Evolutionary conservation across 2,888 invertebrate genomes (phyloP).

Genomic region (Gymnoscelis rufifasciata): DNA sequence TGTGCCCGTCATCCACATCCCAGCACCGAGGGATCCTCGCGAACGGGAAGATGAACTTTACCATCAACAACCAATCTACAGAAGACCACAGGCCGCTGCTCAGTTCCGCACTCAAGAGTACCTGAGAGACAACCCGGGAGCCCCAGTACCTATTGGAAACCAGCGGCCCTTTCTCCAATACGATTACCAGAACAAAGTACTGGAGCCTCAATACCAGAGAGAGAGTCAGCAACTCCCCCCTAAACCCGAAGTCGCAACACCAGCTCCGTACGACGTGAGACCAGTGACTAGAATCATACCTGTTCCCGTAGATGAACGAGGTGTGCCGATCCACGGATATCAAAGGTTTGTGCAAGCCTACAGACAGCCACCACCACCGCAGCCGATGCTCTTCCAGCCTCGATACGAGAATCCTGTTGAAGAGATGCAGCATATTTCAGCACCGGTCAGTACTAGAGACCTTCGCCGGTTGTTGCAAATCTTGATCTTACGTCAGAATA

Average conservation of each 20-base stretch:
- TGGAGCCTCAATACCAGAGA: constrained; percentile 66
- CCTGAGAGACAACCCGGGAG: constrained; percentile 70
- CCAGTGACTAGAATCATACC: constrained; percentile 66
- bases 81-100: constrained; percentile 50
- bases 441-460: constrained; percentile 85
- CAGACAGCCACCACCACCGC: constrained; percentile 36
- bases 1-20: constrained; percentile 77
- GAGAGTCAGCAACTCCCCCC: constrained; percentile 48
- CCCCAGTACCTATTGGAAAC: constrained; percentile 71
- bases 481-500: constrained; percentile 81
- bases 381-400: constrained; percentile 40
- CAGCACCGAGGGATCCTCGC: constrained; percentile 51
- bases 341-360: constrained; percentile 63
- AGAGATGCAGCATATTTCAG: constrained; percentile 80
- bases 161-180: constrained; percentile 73
- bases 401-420: constrained; percentile 71
- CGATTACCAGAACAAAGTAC: constrained; percentile 67
- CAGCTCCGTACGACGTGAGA: constrained; percentile 57
- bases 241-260: constrained; percentile 53
- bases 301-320: constrained; percentile 68
- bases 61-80: constrained; percentile 63
- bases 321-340: constrained; percentile 65
- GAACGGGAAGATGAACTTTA: constrained; percentile 52
- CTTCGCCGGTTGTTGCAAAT: constrained; percentile 83
- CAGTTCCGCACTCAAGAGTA: constrained; percentile 73